A percentile compares a stretch with the other conserved stretches of the same genome.
These are phyloP conservation scores for Tamandua tetradactyla DNA, from an alignment of 2,797 vertebrate genomes.

Conservation along the genomic window DNA sequence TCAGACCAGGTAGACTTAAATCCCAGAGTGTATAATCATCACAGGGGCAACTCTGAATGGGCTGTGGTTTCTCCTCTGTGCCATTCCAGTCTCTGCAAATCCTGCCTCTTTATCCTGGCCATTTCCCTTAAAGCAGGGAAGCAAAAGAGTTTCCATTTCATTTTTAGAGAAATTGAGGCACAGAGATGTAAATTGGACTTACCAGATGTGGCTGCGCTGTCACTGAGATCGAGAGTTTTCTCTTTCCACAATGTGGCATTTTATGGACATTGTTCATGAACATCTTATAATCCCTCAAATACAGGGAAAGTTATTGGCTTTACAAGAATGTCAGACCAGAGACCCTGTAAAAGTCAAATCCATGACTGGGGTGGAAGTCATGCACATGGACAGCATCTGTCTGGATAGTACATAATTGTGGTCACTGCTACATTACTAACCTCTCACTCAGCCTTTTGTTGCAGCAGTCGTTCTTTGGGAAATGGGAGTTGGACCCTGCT, in stretches of 20 bases:
- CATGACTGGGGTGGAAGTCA: conserved; percentile 63
- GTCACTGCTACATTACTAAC: conserved; percentile 57
- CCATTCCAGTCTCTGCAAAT: conserved; percentile 37
- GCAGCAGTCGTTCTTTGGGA: conserved; percentile 55
- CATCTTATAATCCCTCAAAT: conserved; percentile 12
- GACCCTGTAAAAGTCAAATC: conserved; percentile 68
- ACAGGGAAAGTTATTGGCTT: conserved; percentile 54
- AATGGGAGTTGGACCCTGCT: neutral
- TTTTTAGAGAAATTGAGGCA: conserved; percentile 63
- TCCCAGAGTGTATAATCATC: neutral
- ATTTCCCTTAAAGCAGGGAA: neutral
- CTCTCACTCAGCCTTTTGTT: conserved; percentile 50
- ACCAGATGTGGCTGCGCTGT: conserved; percentile 61
- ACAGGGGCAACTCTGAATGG: neutral
- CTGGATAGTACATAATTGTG: conserved; percentile 66
- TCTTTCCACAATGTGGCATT: neutral
- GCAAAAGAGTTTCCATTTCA: conserved; percentile 65
- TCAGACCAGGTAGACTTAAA: neutral
- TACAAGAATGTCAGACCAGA: conserved; percentile 68
- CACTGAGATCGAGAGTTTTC: conserved; percentile 26
- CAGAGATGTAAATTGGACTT: conserved; percentile 64
- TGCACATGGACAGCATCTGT: conserved; percentile 35
- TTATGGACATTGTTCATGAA: conserved; percentile 55
- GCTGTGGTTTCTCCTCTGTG: conserved; percentile 26
- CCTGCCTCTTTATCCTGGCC: conserved; percentile 49